Percentiles rank a stretch among this genome's conserved stretches.
These are phyloP conservation scores for Drosophila rufa DNA, from an alignment of 1,140 invertebrate genomes.

Conservation along the genomic window DNA sequence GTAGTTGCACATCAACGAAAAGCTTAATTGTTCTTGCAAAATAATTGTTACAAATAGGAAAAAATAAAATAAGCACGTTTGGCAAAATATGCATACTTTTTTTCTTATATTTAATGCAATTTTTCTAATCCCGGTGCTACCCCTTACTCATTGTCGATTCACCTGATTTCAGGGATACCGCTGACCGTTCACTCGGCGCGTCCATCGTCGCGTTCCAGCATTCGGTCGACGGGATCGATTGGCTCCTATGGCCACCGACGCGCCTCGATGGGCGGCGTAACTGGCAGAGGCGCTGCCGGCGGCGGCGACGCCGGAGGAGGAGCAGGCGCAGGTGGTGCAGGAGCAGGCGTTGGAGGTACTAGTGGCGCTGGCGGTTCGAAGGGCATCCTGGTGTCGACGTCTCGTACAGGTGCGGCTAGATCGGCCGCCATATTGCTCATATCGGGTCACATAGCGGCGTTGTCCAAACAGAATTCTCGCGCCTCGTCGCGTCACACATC, in stretches of 20 bases:
- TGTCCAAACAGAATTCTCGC: conserved; percentile 81
- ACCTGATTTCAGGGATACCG: conserved; percentile 86
- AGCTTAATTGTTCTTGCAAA: no score
- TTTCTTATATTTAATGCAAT: neutral
- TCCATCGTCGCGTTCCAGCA: conserved; percentile 89
- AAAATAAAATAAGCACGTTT: no score
- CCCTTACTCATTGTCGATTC: conserved; percentile 23
- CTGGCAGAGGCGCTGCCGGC: conserved; percentile 54
- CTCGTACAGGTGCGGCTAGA: conserved; percentile 94
- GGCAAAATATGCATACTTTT: neutral
- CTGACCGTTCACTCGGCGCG: conserved; percentile 88
- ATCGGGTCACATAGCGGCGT: conserved; percentile 91
- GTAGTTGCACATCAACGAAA: no score
- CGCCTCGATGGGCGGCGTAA: conserved; percentile 87
- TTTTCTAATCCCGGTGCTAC: neutral
- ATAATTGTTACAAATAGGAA: no score
- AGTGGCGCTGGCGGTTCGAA: conserved; percentile 74
- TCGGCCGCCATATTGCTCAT: conserved; percentile 95
- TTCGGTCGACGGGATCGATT: conserved; percentile 88
- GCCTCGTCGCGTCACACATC: conserved; percentile 81
- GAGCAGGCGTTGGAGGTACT: conserved; percentile 10
- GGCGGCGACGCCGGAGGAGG: conserved; percentile 72
- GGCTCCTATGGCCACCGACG: conserved; percentile 86
- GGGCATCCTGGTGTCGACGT: conserved; percentile 89
- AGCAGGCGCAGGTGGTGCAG: conserved; percentile 63